Evolutionary conservation across 1,140 invertebrate genomes (phyloP), one percentile per base, ranked within the genome.

Genomic region (Rhizoglyphus robini): DNA sequence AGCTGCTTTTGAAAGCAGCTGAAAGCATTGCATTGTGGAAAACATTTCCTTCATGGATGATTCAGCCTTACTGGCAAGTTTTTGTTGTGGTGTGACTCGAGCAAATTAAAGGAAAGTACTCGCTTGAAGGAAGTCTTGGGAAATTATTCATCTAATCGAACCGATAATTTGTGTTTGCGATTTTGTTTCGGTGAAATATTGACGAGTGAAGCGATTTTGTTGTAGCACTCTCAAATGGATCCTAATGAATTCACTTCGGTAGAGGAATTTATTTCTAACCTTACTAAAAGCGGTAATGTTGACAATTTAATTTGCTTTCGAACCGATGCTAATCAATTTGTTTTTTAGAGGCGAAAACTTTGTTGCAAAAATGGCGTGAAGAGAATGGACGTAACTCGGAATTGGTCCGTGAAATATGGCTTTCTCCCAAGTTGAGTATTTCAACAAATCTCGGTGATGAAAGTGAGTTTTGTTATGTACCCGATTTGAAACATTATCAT

Each of bases 371-470:
- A 70, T 94, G 92, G 87, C 81, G 95, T 73, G 95, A 98, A 78
- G 87, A 91, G 70, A 92, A 92, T 73, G 84, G 86, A 54, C 80
- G 96, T 46, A 83, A 85, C 73, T 95, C 92, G 74, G 81, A 87
- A 73, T 89, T 95, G 73, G 83, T 96, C 0, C 80, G 97, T 0
- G 83, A 88, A 68, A 74, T 96, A 60, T 97, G 90, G 90, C 83
- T 34, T 3, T 3, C 15, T 29, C 15, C 88, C 68, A 79, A 81
- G 4, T 78, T 85, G 41, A 74, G 96, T n/a, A 81, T 82, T 72
- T 77, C 81, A 49, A 84, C 87, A 74, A 75, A 86, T 27, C 77
- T 96, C 51, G 92, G 90, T 63, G 92, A 91, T 82, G 95, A 98
- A 80, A 84, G 90, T 93, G 79, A 81, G 81, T 75, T 41, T 51